These are phyloP conservation scores for Pelobates cultripes DNA, from an alignment of 2,797 vertebrate genomes.

Conservation along the genomic window DNA sequence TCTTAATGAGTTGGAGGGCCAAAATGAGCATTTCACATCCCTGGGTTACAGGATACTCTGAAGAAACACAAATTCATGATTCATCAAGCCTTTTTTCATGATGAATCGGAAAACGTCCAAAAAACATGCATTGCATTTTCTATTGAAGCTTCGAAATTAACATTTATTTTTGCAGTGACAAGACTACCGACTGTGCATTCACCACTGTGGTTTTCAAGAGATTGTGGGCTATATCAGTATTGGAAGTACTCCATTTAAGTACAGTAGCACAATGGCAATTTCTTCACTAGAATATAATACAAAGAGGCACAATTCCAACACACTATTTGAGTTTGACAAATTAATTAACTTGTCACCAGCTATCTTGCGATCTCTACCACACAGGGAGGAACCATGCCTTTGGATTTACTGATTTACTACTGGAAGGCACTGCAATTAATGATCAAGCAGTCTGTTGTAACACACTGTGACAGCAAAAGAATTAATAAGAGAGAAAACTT, in stretches of 20 bases:
- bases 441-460: slow-evolving; percentile 42
- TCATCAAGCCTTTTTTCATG: too few relatives aligned
- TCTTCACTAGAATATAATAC: slow-evolving; percentile 42
- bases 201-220: not conserved
- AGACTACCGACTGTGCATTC: not conserved
- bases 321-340: slow-evolving; percentile 51
- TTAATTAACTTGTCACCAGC: slow-evolving; percentile 54
- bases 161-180: too few relatives aligned
- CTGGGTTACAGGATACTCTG: too few relatives aligned
- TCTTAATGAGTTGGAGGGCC: too few relatives aligned
- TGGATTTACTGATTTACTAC: slow-evolving; percentile 38
- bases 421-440: slow-evolving; percentile 41
- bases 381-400: slow-evolving; percentile 42
- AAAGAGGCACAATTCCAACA: slow-evolving; percentile 46
- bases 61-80: too few relatives aligned
- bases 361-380: slow-evolving; percentile 54
- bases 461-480: slow-evolving; percentile 35
- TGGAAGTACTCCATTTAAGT: slow-evolving; percentile 52
- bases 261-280: slow-evolving; percentile 50
- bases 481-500: slow-evolving; percentile 21
- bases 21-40: too few relatives aligned
- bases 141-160: too few relatives aligned
- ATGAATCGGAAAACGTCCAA: too few relatives aligned
- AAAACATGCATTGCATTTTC: too few relatives aligned
- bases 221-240: not conserved